phyloP scores from a whole-genome alignment of 2,888 invertebrate species.

The Deilephila elpenor region DNA sequence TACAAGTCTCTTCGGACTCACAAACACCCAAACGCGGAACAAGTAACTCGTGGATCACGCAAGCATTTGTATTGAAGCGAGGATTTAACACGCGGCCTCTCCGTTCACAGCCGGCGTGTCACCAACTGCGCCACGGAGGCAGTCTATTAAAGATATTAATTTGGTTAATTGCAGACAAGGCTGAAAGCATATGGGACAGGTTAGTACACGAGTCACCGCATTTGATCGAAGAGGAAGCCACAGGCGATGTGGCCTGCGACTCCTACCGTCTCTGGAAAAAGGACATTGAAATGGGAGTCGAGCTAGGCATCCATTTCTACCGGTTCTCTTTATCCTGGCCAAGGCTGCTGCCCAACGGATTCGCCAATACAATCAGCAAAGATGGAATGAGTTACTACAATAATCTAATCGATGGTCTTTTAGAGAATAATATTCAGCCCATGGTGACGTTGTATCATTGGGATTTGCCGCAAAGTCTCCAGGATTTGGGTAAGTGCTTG shows the following conservation, averaged over 20 bases:
- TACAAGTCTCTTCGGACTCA: too few species aligned
- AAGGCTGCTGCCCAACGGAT: slow-evolving; percentile 70
- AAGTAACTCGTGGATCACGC: too few species aligned
- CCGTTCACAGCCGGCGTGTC: too few species aligned
- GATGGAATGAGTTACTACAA: slow-evolving; percentile 82
- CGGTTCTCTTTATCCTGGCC: slow-evolving; percentile 86
- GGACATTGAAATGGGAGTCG: slow-evolving; percentile 83
- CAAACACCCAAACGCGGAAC: too few species aligned
- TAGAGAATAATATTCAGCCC: slow-evolving; percentile 79
- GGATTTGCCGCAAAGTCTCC: slow-evolving; percentile 71
- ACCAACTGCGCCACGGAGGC: not conserved
- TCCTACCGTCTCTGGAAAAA: slow-evolving; percentile 85
- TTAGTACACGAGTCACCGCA: slow-evolving; percentile 30
- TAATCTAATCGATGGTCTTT: slow-evolving; percentile 77
- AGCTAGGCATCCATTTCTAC: slow-evolving; percentile 81
- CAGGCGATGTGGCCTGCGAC: slow-evolving; percentile 86
- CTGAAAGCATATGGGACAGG: slow-evolving; percentile 83
- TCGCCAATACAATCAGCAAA: slow-evolving; percentile 70
- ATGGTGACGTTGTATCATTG: slow-evolving; percentile 78
- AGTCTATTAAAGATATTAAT: not conserved
- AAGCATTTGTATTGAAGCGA: too few species aligned
- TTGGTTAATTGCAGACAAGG: slow-evolving; percentile 85
- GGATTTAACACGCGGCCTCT: not conserved
- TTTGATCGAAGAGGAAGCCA: slow-evolving; percentile 57
- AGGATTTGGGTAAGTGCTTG: slow-evolving; percentile 58